Conservation (phyloP, 2,888 invertebrate species). For the Lepidonotus clava region DNA sequence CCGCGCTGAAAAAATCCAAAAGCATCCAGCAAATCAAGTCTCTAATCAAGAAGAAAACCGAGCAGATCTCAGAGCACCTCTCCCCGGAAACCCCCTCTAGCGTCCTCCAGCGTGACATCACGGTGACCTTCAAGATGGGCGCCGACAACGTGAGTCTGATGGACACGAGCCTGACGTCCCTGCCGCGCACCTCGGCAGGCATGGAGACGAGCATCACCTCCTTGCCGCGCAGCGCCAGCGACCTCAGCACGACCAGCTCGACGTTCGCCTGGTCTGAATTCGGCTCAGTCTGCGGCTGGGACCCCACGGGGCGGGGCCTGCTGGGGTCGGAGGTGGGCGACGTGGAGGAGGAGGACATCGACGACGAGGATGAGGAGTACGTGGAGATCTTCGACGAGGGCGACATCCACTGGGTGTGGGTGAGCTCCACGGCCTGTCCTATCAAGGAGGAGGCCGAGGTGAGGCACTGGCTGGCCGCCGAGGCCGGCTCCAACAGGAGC, state of each 20-base stretch:
- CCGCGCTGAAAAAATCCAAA: slow-evolving; percentile 33
- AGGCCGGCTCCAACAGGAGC: slow-evolving; percentile 41
- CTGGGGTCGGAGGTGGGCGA: slow-evolving; percentile 79
- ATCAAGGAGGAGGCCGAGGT: slow-evolving; percentile 39
- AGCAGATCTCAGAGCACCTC: slow-evolving; percentile 39
- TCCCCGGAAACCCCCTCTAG: slow-evolving; percentile 17
- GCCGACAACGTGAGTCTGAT: slow-evolving; percentile 3
- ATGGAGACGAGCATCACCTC: slow-evolving; percentile 48
- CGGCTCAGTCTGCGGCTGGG: slow-evolving; percentile 44
- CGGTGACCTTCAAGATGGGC: slow-evolving; percentile 35
- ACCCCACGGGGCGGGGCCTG: slow-evolving; percentile 30
- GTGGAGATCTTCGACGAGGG: slow-evolving; percentile 43
- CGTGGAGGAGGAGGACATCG: slow-evolving; percentile 82
- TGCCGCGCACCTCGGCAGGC: neutral
- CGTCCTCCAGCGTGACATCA: slow-evolving; percentile 26
- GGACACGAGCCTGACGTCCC: slow-evolving; percentile 38
- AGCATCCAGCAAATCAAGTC: slow-evolving; percentile 37
- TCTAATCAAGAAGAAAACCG: slow-evolving; percentile 30
- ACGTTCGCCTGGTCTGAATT: slow-evolving; percentile 45
- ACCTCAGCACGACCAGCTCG: slow-evolving; percentile 34
- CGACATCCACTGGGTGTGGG: slow-evolving; percentile 55
- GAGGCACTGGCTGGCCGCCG: slow-evolving; percentile 33
- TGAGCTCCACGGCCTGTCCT: slow-evolving; percentile 16
- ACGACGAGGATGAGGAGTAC: slow-evolving; percentile 60
- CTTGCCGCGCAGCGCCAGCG: slow-evolving; percentile 24